Percentiles rank a stretch among this genome's conserved stretches.
phyloP scores from a whole-genome alignment of 1,140 invertebrate species.

The Patella vulgata region DNA sequence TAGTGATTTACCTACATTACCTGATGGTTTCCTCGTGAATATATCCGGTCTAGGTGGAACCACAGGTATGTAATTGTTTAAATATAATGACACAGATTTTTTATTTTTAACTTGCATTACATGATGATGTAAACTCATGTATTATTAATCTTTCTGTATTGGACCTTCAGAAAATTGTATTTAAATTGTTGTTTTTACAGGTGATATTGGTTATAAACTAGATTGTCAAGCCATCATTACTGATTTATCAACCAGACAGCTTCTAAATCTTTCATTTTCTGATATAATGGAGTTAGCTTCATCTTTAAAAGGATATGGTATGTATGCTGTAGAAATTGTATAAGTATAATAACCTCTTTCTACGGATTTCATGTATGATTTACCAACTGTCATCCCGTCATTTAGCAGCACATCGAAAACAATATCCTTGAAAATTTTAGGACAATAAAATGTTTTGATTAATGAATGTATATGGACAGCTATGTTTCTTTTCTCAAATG shows the following conservation, averaged over 20 bases:
- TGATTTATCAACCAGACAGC: constrained; percentile 35
- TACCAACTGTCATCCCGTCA: no score
- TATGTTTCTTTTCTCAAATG: no score
- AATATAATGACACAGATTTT: background rate
- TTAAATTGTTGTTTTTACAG: constrained; percentile 31
- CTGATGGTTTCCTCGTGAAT: constrained; percentile 43
- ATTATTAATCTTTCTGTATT: no score
- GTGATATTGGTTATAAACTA: constrained; percentile 41
- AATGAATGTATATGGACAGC: no score
- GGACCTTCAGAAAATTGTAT: no score
- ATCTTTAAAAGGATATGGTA: constrained; percentile 44
- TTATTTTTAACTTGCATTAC: background rate
- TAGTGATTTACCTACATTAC: constrained; percentile 45
- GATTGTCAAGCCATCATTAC: constrained; percentile 49
- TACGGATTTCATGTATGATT: no score
- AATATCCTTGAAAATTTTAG: no score
- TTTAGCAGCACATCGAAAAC: no score
- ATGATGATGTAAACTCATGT: background rate
- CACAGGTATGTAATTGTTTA: constrained; percentile 37
- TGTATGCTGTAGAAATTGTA: constrained; percentile 1
- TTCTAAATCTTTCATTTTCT: constrained; percentile 39
- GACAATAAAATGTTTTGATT: no score
- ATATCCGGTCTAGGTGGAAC: constrained; percentile 42
- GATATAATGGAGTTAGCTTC: constrained; percentile 44
- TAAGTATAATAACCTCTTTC: no score